Conservation (phyloP, 2,797 vertebrate species). For the Lagodon rhomboides region DNA sequence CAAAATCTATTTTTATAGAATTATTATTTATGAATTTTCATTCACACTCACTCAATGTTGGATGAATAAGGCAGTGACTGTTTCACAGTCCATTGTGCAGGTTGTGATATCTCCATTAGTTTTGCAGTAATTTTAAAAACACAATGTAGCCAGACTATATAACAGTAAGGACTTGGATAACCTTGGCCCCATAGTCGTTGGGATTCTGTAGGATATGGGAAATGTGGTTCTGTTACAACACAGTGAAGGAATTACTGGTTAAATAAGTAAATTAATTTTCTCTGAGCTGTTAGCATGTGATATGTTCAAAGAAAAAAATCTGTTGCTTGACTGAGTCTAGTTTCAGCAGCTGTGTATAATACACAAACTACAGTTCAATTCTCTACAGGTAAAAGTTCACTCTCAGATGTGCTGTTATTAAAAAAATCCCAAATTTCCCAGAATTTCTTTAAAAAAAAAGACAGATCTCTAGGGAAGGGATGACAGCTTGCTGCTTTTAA, state of each 20-base stretch:
- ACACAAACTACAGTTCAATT: background rate
- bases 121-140: background rate
- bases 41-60: background rate
- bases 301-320: background rate
- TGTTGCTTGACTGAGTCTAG: background rate
- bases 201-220: background rate
- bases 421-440: background rate
- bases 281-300: background rate
- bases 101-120: background rate
- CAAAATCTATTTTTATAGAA: background rate
- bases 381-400: background rate
- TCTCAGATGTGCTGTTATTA: background rate
- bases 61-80: conserved; percentile 19
- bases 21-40: too few species aligned
- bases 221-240: background rate
- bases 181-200: background rate
- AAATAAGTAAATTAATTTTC: background rate
- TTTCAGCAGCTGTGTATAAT: background rate
- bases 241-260: background rate
- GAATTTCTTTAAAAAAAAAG: background rate
- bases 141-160: background rate
- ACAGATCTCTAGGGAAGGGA: too few species aligned
- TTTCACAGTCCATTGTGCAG: background rate
- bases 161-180: background rate
- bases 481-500: background rate